These are phyloP conservation scores for Eupithecia subfuscata DNA, from an alignment of 2,888 invertebrate genomes.

Conservation along the genomic window DNA sequence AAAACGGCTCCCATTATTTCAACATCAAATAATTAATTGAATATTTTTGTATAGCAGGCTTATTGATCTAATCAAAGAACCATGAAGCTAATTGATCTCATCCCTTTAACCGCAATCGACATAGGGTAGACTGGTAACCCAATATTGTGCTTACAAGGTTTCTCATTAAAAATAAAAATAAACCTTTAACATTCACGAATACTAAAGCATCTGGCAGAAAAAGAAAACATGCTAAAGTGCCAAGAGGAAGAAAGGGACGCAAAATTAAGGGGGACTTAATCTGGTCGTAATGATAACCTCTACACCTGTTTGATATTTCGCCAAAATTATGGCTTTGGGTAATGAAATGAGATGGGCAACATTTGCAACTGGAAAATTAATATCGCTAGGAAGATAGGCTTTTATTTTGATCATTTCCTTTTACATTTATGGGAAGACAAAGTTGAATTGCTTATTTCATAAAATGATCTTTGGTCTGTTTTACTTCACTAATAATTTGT, in stretches of 20 bases:
- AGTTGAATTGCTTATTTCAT: neutral
- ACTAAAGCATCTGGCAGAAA: conserved; percentile 46
- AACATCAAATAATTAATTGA: neutral
- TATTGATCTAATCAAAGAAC: conserved; percentile 19
- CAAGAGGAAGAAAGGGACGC: conserved; percentile 50
- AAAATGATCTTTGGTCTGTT: neutral
- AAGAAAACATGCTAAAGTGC: conserved; percentile 36
- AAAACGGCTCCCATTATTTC: neutral
- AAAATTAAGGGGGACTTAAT: conserved; percentile 64
- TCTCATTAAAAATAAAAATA: conserved; percentile 50
- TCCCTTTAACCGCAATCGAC: conserved; percentile 48
- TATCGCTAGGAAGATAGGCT: conserved; percentile 2
- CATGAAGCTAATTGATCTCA: conserved; percentile 39
- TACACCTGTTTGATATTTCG: conserved; percentile 72
- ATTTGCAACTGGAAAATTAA: conserved; percentile 41
- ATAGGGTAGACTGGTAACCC: conserved; percentile 53
- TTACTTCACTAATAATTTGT: neutral
- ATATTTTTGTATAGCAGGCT: neutral
- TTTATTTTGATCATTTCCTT: neutral
- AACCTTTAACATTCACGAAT: neutral
- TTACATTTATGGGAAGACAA: neutral
- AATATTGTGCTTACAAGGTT: conserved; percentile 55
- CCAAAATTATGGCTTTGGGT: conserved; percentile 63
- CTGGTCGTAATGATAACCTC: conserved; percentile 72
- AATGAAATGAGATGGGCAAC: conserved; percentile 51